These are phyloP conservation scores for Zaprionus gabonicus DNA, from an alignment of 1,140 invertebrate genomes.

Conservation along the genomic window DNA sequence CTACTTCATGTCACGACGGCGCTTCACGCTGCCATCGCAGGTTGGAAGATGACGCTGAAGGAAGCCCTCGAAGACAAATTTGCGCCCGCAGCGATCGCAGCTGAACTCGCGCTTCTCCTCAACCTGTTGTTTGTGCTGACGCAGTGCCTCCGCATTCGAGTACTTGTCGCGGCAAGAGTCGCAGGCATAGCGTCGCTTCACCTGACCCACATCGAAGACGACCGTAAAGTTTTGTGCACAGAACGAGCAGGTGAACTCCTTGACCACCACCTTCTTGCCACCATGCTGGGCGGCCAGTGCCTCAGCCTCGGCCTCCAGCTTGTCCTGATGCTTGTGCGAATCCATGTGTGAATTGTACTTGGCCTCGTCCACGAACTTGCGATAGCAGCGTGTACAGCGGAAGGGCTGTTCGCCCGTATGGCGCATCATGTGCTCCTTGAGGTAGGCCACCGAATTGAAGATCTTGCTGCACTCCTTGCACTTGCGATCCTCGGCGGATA, in stretches of 20 bases:
- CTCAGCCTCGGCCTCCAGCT: slow-evolving; percentile 76
- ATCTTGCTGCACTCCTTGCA: slow-evolving; percentile 80
- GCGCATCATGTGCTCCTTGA: slow-evolving; percentile 83
- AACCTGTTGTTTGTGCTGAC: slow-evolving; percentile 76
- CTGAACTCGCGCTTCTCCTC: slow-evolving; percentile 81
- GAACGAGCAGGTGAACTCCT: slow-evolving; percentile 81
- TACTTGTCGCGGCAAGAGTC: slow-evolving; percentile 81
- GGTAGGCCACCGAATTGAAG: slow-evolving; percentile 82
- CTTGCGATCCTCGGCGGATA: slow-evolving; percentile 74
- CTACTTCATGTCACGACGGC: slow-evolving; percentile 81
- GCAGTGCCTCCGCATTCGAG: slow-evolving; percentile 77
- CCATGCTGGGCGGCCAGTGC: slow-evolving; percentile 72
- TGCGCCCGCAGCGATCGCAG: slow-evolving; percentile 79
- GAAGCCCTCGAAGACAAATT: slow-evolving; percentile 82
- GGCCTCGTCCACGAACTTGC: slow-evolving; percentile 77
- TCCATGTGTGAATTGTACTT: slow-evolving; percentile 78
- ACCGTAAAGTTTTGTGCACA: slow-evolving; percentile 78
- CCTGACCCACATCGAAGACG: slow-evolving; percentile 78
- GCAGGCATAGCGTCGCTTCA: slow-evolving; percentile 81
- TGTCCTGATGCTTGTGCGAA: slow-evolving; percentile 78
- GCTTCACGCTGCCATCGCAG: slow-evolving; percentile 82
- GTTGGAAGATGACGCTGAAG: slow-evolving; percentile 77
- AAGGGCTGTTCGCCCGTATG: slow-evolving; percentile 79
- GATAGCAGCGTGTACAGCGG: slow-evolving; percentile 81
- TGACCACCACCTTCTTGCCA: slow-evolving; percentile 79